Evolutionary conservation across 2,888 invertebrate genomes (phyloP), one percentile per base, ranked within the genome.

Genomic region (Salticus scenicus): DNA sequence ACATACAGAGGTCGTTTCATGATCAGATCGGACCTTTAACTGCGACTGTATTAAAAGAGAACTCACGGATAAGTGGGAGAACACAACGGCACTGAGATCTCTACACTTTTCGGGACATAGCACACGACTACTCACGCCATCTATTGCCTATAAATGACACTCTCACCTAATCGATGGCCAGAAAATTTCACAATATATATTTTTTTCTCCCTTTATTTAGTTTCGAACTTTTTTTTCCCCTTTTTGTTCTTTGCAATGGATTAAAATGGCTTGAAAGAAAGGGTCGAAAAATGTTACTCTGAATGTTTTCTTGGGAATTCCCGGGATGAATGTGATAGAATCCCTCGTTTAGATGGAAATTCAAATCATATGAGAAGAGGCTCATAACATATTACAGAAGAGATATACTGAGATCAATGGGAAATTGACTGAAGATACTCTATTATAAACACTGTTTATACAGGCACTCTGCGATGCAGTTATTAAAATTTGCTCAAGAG

Each of bases 11-110:
- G 24, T 57, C 57, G 57, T 57, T 24, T 57, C 57, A 57, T 24
- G 57, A 57, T 57, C 57, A 24, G 77, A 67, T 67, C 67, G 57
- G 57, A 66, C 33, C 41, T 51, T 77, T 69, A 66, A 73, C 72
- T 83, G 83, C 83, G 83, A 83, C 77, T 72, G 83, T 57, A 73
- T 77, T 77, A 37, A 51, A 66, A 67, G 73, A 77, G 73, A 83
- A 83, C 83, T 83, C 72, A 47, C 72, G 73, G 83, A 83, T 83
- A 83, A 83, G 77, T 83, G 77, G 64, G 83, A 77, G 72, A 24
- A 24, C 57, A 24, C 57, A 20, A 57, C 20, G 24, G 57, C 57
- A 57, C 57, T 12, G 47, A 57, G 57, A 57, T n/a, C 20, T 12
- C 24, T 1, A 24, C 57, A 57, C 57, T 57, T 57, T 24, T 24